Percentiles rank a stretch among this genome's conserved stretches.
Conservation (phyloP, 2,888 invertebrate species). For the Homarus gammarus region DNA sequence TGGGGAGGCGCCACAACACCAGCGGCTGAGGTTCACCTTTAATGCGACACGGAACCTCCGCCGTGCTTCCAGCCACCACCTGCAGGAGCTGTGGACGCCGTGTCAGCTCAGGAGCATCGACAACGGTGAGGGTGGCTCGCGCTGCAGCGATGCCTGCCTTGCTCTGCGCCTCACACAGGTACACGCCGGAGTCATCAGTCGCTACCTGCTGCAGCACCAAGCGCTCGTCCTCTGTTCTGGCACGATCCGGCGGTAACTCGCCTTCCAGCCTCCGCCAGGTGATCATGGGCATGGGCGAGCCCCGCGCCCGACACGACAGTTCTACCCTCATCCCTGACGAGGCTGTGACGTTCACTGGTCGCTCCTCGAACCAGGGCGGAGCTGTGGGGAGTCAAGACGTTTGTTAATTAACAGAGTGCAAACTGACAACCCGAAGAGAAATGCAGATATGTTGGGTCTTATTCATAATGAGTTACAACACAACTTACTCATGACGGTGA, state of each 20-base stretch:
- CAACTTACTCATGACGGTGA: slow-evolving; percentile 89
- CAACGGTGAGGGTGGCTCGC: too few relatives aligned
- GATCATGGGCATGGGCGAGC: slow-evolving; percentile 55
- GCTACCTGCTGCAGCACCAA: too few relatives aligned
- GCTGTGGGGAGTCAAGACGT: slow-evolving; percentile 80
- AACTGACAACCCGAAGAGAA: not conserved
- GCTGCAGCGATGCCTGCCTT: too few relatives aligned
- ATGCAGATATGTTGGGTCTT: not conserved
- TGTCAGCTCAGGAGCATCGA: too few relatives aligned
- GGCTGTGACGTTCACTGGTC: slow-evolving; percentile 91
- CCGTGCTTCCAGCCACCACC: too few relatives aligned
- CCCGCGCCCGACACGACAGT: slow-evolving; percentile 82
- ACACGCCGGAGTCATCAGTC: too few relatives aligned
- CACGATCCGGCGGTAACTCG: slow-evolving; percentile 87
- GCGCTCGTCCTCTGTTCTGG: not conserved
- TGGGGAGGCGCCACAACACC: too few relatives aligned
- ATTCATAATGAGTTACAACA: not conserved
- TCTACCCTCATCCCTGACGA: slow-evolving; percentile 90
- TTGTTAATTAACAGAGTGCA: not conserved
- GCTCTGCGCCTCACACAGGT: too few relatives aligned
- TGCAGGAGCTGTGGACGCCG: too few relatives aligned
- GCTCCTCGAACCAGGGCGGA: slow-evolving; percentile 92
- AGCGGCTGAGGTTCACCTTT: too few relatives aligned
- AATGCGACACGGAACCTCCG: too few relatives aligned
- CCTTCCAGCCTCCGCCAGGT: slow-evolving; percentile 82